Conservation (phyloP, 1,140 invertebrate genomes). For the Aporrectodea caliginosa region DNA sequence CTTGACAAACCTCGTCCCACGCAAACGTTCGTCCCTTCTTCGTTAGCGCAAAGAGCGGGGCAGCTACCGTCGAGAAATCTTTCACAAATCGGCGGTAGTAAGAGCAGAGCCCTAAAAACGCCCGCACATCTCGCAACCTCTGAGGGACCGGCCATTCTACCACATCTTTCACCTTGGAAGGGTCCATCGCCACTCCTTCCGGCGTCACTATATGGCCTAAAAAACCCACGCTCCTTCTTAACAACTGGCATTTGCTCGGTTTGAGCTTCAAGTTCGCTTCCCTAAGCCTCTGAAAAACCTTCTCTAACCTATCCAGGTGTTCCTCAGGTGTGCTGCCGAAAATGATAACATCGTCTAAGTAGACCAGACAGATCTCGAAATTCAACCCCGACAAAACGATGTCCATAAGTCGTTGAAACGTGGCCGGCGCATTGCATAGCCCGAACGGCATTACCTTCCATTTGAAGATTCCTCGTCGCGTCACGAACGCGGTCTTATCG, state of each 20-base stretch:
- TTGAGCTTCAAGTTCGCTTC: too few relatives aligned
- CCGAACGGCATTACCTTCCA: too few relatives aligned
- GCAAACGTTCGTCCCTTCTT: not conserved
- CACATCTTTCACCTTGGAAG: too few relatives aligned
- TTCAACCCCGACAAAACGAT: slow-evolving; percentile 35
- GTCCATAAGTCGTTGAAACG: slow-evolving; percentile 40
- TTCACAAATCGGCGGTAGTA: too few relatives aligned
- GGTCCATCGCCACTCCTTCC: too few relatives aligned
- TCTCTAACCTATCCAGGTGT: slow-evolving; percentile 23
- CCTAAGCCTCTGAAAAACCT: slow-evolving; percentile 35
- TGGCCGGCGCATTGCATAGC: too few relatives aligned
- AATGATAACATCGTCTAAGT: slow-evolving; percentile 40
- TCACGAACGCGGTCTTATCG: slow-evolving; percentile 23
- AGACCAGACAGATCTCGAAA: too few relatives aligned
- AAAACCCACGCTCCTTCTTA: not conserved
- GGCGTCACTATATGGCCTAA: too few relatives aligned
- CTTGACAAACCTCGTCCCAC: not conserved
- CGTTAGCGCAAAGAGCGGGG: too few relatives aligned
- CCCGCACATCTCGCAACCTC: slow-evolving; percentile 5
- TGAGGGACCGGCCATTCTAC: too few relatives aligned
- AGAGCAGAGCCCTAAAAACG: too few relatives aligned
- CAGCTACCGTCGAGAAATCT: too few relatives aligned
- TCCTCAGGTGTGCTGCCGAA: slow-evolving; percentile 30
- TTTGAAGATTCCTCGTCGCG: slow-evolving; percentile 11
- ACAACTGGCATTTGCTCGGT: slow-evolving; percentile 36